Evolutionary conservation across 2,797 vertebrate genomes (phyloP), one percentile per base, ranked within the genome.

Genomic region (Danio jaintianensis): DNA sequence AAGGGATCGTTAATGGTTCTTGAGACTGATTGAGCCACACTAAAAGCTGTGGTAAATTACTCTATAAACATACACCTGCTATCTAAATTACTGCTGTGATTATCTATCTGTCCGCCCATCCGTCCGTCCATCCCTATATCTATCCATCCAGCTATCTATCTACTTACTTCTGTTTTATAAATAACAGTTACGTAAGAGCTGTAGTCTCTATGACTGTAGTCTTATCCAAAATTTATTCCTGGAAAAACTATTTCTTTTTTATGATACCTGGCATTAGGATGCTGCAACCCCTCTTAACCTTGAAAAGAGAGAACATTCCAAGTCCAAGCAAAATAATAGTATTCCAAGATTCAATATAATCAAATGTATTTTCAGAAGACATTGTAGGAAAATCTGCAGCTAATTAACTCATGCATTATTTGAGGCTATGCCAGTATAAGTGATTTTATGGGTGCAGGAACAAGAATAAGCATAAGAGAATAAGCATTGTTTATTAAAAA

Each of bases 261-360:
- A 69, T 52, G 48, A 69, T 13, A 22, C 67, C 13, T 69, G 67
- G 48, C 29, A 53, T 11, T n/a, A 9, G 16, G 12, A 50, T 50
- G 11, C 43, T 67, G 18, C 29, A 22, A 48, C 20, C 18, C 5
- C 20, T 8, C 15, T 67, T 67, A 22, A 67, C 64, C 20, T 48
- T 67, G 12, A 67, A 45, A 43, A 48, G 64, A 67, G 29, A 29
- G 29, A 36, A 59, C 43, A 48, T 67, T 67, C 64, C 42, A 67
- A 22, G 20, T 12, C 7, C 10, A 45, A n/a, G n/a, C n/a, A n/a
- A 11, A 66, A 45, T 20, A 20, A 18, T 12, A 67, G 22, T 18
- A 67, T 47, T 48, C 20, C 20, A 48, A 48, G 4, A 48, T 15
- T 48, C 20, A 47, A 12, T 16, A 13, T 67, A 20, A 67, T 67